phyloP scores from a whole-genome alignment of 2,113 vertebrate species.

The Lathamus discolor region DNA sequence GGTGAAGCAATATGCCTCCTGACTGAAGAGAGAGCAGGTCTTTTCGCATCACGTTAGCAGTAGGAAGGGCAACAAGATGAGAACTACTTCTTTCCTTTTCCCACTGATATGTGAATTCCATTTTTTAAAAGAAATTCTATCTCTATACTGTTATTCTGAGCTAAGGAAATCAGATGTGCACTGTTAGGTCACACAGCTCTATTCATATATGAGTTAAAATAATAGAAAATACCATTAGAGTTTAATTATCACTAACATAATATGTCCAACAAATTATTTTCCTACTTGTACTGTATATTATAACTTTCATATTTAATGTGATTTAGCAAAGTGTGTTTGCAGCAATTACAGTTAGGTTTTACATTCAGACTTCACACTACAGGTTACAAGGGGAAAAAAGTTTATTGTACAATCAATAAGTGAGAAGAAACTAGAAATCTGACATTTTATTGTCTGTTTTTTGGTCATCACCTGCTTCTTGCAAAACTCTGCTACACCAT shows the following conservation, averaged over 20 bases:
- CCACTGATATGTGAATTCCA: not conserved
- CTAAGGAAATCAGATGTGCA: fast-evolving
- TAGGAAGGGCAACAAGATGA: not conserved
- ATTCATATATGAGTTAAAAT: not conserved
- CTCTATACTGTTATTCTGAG: not conserved
- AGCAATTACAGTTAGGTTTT: not conserved
- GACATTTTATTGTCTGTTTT: not conserved
- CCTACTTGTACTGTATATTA: not conserved
- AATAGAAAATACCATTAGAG: not conserved
- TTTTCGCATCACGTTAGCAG: not conserved
- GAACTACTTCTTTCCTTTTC: not conserved
- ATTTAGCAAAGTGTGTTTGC: not conserved
- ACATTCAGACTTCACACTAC: not conserved
- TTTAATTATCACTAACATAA: not conserved
- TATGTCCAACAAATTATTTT: not conserved
- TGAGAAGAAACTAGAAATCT: not conserved
- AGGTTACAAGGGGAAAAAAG: not conserved
- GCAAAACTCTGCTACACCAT: fast-evolving
- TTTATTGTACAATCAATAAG: not conserved
- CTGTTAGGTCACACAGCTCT: not conserved
- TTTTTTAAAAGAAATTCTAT: not conserved
- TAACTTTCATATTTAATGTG: not conserved
- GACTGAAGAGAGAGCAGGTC: not conserved
- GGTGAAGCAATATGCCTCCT: not conserved
- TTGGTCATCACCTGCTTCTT: not conserved